Evolutionary conservation across 1,140 invertebrate genomes (phyloP).

Genomic region (Lepidotrigona ventralis): DNA sequence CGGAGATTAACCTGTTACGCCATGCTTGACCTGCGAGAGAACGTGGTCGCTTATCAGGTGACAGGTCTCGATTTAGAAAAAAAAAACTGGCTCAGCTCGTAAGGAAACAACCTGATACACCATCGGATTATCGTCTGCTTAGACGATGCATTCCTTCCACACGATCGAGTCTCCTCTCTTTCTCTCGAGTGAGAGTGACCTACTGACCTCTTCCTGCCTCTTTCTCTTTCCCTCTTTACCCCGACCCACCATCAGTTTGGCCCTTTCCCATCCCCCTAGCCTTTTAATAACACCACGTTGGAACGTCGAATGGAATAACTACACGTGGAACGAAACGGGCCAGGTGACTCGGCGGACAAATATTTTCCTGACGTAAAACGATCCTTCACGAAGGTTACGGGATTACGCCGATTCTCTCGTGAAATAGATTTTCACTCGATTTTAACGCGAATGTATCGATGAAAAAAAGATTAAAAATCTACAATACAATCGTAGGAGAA

Average conservation of each 20-base stretch:
- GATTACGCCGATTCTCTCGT: not conserved
- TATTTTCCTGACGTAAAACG: not conserved
- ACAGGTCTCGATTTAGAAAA: conserved; percentile 21
- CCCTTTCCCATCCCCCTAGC: not conserved
- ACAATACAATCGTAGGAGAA: too few relatives aligned
- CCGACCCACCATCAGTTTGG: not conserved
- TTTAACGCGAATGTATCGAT: too few relatives aligned
- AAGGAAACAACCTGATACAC: conserved; percentile 29
- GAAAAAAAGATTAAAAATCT: too few relatives aligned
- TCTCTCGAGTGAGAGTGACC: conserved; percentile 76
- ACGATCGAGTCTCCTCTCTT: conserved; percentile 46
- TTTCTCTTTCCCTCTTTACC: conserved; percentile 28
- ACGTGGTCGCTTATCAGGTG: not conserved
- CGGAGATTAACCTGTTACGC: too few relatives aligned
- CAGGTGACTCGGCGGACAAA: not conserved
- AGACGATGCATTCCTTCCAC: conserved; percentile 32
- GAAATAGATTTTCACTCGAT: too few relatives aligned
- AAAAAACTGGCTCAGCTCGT: conserved; percentile 19
- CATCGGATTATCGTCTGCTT: conserved; percentile 21
- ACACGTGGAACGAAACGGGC: conserved; percentile 17
- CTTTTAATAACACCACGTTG: not conserved
- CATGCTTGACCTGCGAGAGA: not conserved
- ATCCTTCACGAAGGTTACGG: not conserved
- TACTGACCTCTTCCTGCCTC: conserved; percentile 73
- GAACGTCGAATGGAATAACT: not conserved